A percentile compares a stretch with the other conserved stretches of the same genome.
phyloP scores from a whole-genome alignment of 2,888 invertebrate genomes.

The Synanthedon formicaeformis region DNA sequence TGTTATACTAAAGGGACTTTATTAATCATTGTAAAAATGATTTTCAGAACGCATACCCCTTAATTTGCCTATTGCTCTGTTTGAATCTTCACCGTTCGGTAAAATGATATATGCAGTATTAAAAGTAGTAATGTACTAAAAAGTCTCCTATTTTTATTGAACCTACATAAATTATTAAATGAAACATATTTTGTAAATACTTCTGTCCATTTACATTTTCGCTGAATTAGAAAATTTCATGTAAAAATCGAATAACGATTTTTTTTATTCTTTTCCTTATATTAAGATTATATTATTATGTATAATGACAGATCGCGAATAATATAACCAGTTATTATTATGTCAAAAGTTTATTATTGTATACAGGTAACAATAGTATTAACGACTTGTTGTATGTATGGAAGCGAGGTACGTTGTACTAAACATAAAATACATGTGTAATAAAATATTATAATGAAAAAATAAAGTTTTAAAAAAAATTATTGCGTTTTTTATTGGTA shows the following conservation, averaged over 20 bases:
- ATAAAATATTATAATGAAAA: conserved; percentile 66
- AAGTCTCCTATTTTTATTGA: neutral
- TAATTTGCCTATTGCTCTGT: too few species aligned
- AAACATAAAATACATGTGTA: conserved; percentile 60
- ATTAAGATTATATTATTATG: conserved; percentile 28
- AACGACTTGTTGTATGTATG: conserved; percentile 63
- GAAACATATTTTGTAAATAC: conserved; percentile 7
- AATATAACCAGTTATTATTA: conserved; percentile 66
- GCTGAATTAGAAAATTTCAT: conserved; percentile 25
- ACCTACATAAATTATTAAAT: neutral
- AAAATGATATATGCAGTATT: neutral
- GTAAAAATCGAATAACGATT: conserved; percentile 21
- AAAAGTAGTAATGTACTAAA: neutral
- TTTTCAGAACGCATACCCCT: too few species aligned
- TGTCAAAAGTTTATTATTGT: conserved; percentile 67
- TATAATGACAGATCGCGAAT: conserved; percentile 42
- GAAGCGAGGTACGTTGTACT: conserved; percentile 38
- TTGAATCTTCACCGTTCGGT: too few species aligned
- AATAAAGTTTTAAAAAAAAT: conserved; percentile 66
- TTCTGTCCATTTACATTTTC: conserved; percentile 29
- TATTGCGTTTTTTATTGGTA: conserved; percentile 20
- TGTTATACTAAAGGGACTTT: too few species aligned
- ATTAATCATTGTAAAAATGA: too few species aligned
- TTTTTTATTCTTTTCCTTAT: conserved; percentile 35
- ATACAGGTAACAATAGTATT: conserved; percentile 64